Base-by-base conservation (phyloP, 2,888 invertebrate genomes). In the Tenthredo scrophulariae region DNA sequence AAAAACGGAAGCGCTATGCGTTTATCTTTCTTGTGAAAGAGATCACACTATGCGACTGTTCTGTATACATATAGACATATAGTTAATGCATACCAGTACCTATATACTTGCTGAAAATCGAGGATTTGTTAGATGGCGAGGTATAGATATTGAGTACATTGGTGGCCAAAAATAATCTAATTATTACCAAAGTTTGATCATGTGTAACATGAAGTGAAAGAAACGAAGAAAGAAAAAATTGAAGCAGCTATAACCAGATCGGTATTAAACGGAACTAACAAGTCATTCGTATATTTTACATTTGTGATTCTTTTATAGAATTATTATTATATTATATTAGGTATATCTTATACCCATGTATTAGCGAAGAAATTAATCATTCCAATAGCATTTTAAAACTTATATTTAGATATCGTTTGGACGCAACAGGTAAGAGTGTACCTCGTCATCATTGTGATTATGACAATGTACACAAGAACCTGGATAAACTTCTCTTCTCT, bases 131-230 rank as follows among this genome's bases (percentile, higher is more conserved):
- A 62, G 22, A 26, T 22, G 26, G 26, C 54, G 54, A 62, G 62
- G 9, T 58, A 62, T 62, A 62, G 10, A 26, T 26, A 62, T 62
- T 62, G 10, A 54, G 50, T 50, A 50, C 18, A 50, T 50, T 50
- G 50, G 50, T 50, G 50, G 50, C 50, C 50, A 72, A 40, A n/a
- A 43, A 40, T 40, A 40, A 26, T 50, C 22, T 54, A 22, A 62
- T 77, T 46, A 80, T 62, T 62, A 80, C 80, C 80, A 80, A 80
- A 80, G 80, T 62, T 80, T 15, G 40, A 80, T 80, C 15, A 4
- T 62, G 62, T 62, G 26, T 62, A 62, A 62, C 26, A 10, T 22
- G 62, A 37, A 37, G 37, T 37, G 37, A 62, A 62, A 22, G 26
- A 3, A 4, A 26, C 1, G 3, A 62, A 62, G 15, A 22, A 62